These are phyloP conservation scores for Cheilosia variabilis DNA, from an alignment of 2,888 invertebrate species.

Conservation along the genomic window DNA sequence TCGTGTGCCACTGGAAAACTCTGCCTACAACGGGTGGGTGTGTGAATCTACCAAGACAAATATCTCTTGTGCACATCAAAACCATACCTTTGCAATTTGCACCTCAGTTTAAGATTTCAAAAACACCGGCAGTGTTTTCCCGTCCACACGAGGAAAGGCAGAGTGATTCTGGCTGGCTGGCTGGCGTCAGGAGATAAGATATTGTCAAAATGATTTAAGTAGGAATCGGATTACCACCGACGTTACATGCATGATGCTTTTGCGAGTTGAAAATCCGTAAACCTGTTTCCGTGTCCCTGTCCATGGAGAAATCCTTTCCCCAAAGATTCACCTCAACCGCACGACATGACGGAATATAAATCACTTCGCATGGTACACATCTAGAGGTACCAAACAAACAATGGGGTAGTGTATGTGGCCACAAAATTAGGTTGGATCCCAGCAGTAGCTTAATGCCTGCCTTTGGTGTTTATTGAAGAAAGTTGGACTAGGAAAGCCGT, in stretches of 20 bases:
- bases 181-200: slow-evolving; percentile 1
- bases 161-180: neutral
- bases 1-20: too few species aligned
- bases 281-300: slow-evolving; percentile 27
- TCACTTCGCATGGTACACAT: slow-evolving; percentile 1
- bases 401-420: slow-evolving; percentile 35
- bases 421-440: slow-evolving; percentile 48
- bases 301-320: slow-evolving; percentile 5
- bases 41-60: too few species aligned
- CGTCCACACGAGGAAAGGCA: neutral
- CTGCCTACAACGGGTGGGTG: too few species aligned
- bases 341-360: slow-evolving; percentile 32
- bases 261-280: slow-evolving; percentile 4
- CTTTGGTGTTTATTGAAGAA: slow-evolving; percentile 23
- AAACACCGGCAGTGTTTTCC: neutral
- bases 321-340: slow-evolving; percentile 1
- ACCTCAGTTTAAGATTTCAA: neutral
- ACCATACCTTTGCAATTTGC: too few species aligned
- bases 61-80: too few species aligned
- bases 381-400: neutral
- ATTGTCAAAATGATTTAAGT: slow-evolving; percentile 43
- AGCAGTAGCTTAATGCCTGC: slow-evolving; percentile 16
- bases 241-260: neutral
- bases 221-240: slow-evolving; percentile 16
- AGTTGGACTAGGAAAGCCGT: slow-evolving; percentile 3